Evolutionary conservation across 2,888 invertebrate species (phyloP).

Genomic region (Girardia tigrina): DNA sequence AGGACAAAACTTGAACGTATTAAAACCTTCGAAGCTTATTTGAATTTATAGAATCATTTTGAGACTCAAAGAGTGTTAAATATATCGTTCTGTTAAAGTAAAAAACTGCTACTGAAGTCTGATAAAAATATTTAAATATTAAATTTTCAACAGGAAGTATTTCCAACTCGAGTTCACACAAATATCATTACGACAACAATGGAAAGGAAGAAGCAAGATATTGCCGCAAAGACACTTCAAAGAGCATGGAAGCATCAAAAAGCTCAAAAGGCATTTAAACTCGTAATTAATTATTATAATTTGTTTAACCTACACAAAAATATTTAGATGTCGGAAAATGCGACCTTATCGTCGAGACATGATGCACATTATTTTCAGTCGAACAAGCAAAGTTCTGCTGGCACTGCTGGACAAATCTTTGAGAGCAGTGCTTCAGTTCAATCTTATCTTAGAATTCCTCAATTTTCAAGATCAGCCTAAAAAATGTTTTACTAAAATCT

Average conservation of each 20-base stretch:
- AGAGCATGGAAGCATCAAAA: constrained; percentile 55
- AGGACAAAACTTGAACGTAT: no score
- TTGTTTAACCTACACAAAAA: background rate
- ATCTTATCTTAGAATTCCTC: background rate
- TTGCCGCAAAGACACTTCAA: constrained; percentile 78
- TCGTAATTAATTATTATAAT: background rate
- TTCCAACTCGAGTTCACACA: constrained; percentile 80
- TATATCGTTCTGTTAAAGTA: no score
- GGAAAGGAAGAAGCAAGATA: constrained; percentile 85
- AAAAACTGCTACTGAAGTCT: no score
- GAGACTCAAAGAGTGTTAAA: no score
- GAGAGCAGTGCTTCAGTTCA: background rate
- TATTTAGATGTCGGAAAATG: constrained; percentile 17
- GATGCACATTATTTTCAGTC: background rate
- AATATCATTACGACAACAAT: constrained; percentile 84
- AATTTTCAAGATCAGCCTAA: background rate
- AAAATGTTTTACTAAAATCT: background rate
- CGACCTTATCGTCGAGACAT: background rate
- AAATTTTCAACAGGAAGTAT: constrained; percentile 70
- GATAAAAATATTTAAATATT: no score
- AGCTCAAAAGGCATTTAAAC: constrained; percentile 34
- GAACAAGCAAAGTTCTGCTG: background rate
- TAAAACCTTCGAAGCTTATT: no score
- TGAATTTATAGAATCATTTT: no score
- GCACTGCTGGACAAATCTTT: background rate